These are phyloP conservation scores for Carabus problematicus DNA, from an alignment of 2,888 invertebrate species.

Conservation along the genomic window DNA sequence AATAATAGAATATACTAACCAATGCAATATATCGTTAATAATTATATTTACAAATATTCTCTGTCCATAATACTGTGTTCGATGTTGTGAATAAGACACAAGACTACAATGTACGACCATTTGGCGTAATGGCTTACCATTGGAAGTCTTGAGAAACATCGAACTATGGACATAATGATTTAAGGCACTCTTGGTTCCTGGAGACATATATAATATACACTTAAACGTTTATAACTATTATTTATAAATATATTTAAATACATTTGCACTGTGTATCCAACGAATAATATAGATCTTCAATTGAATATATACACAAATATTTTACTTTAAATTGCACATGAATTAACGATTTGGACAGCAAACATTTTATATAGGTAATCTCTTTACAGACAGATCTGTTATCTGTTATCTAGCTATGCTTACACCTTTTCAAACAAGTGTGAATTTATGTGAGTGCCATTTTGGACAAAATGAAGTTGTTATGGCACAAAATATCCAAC, in stretches of 20 bases:
- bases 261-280: slow-evolving; percentile 41
- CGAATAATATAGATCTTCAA: slow-evolving; percentile 39
- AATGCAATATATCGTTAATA: slow-evolving; percentile 35
- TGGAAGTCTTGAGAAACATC: slow-evolving; percentile 8
- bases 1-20: slow-evolving; percentile 23
- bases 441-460: slow-evolving; percentile 5
- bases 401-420: not conserved
- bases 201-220: slow-evolving; percentile 36
- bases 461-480: not conserved
- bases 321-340: slow-evolving; percentile 35
- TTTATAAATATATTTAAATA: slow-evolving; percentile 41
- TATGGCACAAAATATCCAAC: slow-evolving; percentile 14
- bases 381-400: no score
- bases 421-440: not conserved
- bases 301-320: slow-evolving; percentile 37
- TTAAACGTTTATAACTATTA: slow-evolving; percentile 31
- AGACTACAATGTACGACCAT: no score
- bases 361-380: not conserved
- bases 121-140: no score
- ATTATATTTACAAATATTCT: slow-evolving; percentile 36
- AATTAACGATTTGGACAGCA: not conserved
- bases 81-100: not conserved
- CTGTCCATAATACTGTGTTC: slow-evolving; percentile 1
- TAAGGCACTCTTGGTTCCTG: slow-evolving; percentile 38
- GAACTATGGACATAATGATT: slow-evolving; percentile 2